Evolutionary conservation across 2,797 vertebrate genomes (phyloP), one percentile per base, ranked within the genome.

Genomic region (Danio albolineatus): DNA sequence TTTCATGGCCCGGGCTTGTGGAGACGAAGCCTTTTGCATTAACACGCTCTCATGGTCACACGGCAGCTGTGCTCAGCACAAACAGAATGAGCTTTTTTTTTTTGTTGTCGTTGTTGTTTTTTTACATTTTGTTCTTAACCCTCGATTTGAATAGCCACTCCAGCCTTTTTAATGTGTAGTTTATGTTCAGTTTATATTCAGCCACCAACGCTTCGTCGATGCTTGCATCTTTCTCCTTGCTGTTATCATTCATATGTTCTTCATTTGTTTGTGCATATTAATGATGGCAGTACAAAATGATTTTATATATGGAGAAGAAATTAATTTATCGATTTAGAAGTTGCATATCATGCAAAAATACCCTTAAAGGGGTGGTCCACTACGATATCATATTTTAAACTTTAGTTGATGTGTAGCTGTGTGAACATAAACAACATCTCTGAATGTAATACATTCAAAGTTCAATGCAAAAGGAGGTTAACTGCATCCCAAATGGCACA

Each of bases 1-100:
- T 94, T 94, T 93, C 90, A 92, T 87, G 87, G 88, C 76, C 78
- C 81, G 83, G 87, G 85, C 88, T 87, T 86, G 88, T 85, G 74
- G 87, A 89, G 87, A 85, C 64, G 28, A 82, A 77, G 79, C 38
- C 74, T 77, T n/a, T 59, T 79, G 76, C 81, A 77, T 66, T 79
- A 87, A 81, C 85, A 83, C 86, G 79, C 87, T 87, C 78, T 76
- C 75, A 75, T 86, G 86, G 87, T 85, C 86, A 80, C 59, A 81
- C 62, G 83, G 87, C 92, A 92, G 90, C 91, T 93, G 91, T 86
- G 89, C 76, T 89, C 90, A 64, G 56, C 65, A 82, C 74, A 80
- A 81, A 88, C 85, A 81, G 76, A 84, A 87, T 82, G 67, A 79
- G 84, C 0, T 53, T 60, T 86, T 86, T 60, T 86, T 86, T 78